Evolutionary conservation across 2,797 vertebrate genomes (phyloP).

Genomic region (Garrulus glandarius): DNA sequence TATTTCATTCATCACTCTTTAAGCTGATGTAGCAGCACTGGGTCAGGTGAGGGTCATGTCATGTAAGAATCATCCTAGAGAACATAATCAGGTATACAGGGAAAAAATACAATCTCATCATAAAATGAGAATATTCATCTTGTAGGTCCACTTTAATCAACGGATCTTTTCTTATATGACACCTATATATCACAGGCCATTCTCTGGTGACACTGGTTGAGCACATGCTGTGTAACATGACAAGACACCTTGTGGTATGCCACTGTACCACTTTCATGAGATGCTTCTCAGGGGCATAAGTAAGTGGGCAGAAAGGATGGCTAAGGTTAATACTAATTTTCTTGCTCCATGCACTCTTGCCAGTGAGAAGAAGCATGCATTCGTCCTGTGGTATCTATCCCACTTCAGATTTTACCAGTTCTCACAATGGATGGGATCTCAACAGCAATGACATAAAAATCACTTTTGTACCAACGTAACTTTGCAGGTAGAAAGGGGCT

Average conservation of each 20-base stretch:
- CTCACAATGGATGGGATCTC: neutral
- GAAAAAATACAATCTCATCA: neutral
- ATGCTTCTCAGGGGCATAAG: neutral
- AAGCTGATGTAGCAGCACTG: neutral
- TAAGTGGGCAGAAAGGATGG: neutral
- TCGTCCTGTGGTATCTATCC: neutral
- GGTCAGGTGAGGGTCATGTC: neutral
- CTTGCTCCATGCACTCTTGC: neutral
- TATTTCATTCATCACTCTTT: neutral
- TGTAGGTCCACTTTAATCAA: neutral
- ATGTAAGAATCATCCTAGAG: neutral
- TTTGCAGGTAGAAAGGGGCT: neutral
- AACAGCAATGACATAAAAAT: neutral
- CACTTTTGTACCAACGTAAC: neutral
- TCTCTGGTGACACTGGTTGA: neutral
- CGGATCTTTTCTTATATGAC: neutral
- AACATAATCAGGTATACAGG: neutral
- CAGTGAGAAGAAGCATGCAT: neutral
- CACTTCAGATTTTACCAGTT: neutral
- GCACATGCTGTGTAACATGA: neutral
- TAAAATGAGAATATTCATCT: neutral
- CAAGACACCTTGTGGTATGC: neutral
- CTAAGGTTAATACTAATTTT: neutral
- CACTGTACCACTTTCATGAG: neutral
- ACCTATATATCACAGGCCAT: neutral